A percentile compares a stretch with the other conserved stretches of the same genome.
These are phyloP conservation scores for Drosophila hamatofila DNA, from an alignment of 2,888 invertebrate genomes.

Conservation along the genomic window DNA sequence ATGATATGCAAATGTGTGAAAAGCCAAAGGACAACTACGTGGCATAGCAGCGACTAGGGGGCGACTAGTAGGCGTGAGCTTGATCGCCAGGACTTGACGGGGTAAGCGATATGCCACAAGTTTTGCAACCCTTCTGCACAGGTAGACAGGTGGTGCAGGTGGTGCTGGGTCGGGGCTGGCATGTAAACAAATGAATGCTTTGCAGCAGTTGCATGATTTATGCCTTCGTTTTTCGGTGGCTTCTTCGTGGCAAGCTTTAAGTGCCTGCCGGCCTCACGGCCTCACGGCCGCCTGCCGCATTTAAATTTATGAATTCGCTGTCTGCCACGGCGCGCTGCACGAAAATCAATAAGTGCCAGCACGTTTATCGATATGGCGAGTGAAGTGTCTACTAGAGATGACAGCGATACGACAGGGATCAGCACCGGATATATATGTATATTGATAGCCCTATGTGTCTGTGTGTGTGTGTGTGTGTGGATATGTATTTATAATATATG, in stretches of 20 bases:
- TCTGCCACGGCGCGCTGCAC: constrained; percentile 5
- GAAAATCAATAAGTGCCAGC: constrained; percentile 53
- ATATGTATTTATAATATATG: constrained; percentile 9
- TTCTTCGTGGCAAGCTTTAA: constrained; percentile 26
- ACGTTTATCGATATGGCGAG: constrained; percentile 60
- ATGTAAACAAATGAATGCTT: constrained; percentile 56
- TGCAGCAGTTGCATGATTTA: constrained; percentile 51
- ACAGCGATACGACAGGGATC: constrained; percentile 79
- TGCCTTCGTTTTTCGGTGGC: constrained; percentile 33
- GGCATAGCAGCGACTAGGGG: constrained; percentile 10
- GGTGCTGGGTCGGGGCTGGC: too few relatives aligned
- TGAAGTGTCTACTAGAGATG: constrained; percentile 65
- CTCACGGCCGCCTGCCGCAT: constrained; percentile 9
- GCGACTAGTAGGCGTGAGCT: constrained; percentile 18
- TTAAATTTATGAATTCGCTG: constrained; percentile 63
- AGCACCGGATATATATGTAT: constrained; percentile 37
- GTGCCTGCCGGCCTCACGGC: constrained; percentile 17
- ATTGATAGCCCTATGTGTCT: background rate
- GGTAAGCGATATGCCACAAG: constrained; percentile 44
- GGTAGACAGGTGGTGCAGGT: constrained; percentile 6
- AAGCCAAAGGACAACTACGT: constrained; percentile 65
- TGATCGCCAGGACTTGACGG: constrained; percentile 37
- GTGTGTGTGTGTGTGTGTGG: background rate
- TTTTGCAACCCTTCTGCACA: constrained; percentile 46
- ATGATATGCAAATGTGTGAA: constrained; percentile 79